These are phyloP conservation scores for Cladorhizidae sp. DNA, from an alignment of 37 sponge, comb jelly and placozoan genomes.

Conservation along the genomic window DNA sequence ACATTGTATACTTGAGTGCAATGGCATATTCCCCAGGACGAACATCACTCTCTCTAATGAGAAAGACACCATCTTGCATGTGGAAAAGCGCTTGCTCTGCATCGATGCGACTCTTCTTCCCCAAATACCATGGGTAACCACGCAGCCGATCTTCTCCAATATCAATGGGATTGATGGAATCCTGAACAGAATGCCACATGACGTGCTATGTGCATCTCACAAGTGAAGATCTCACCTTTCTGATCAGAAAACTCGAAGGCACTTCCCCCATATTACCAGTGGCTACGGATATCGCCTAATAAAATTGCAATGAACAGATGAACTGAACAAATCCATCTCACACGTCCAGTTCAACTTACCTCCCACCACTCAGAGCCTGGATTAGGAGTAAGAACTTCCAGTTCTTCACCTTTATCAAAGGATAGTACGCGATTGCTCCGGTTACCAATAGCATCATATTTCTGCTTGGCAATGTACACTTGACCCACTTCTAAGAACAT, in stretches of 20 bases:
- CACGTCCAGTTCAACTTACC: conserved; percentile 19
- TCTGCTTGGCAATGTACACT: conserved; percentile 34
- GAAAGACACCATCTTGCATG: conserved; percentile 73
- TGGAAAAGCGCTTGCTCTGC: conserved; percentile 70
- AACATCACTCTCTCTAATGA: conserved; percentile 90
- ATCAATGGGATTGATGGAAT: background rate
- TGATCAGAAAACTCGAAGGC: conserved; percentile 60
- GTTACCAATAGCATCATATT: conserved; percentile 61
- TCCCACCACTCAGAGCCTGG: conserved; percentile 85
- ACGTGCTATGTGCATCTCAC: background rate
- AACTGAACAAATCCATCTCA: background rate
- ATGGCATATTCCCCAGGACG: conserved; percentile 86
- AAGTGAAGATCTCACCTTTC: background rate
- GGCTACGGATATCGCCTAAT: conserved; percentile 44
- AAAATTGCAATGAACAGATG: background rate
- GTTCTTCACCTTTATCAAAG: conserved; percentile 80
- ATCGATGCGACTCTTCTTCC: conserved; percentile 77
- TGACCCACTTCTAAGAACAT: conserved; percentile 12
- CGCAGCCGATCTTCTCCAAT: background rate
- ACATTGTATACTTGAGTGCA: conserved; percentile 63
- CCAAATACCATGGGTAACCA: conserved; percentile 64
- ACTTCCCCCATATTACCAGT: conserved; percentile 76
- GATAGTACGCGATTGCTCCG: conserved; percentile 45
- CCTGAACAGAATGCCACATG: background rate
- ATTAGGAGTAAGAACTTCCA: conserved; percentile 40